phyloP scores from a whole-genome alignment of 2,113 vertebrate genomes.

The Nothobranchius furzeri region DNA sequence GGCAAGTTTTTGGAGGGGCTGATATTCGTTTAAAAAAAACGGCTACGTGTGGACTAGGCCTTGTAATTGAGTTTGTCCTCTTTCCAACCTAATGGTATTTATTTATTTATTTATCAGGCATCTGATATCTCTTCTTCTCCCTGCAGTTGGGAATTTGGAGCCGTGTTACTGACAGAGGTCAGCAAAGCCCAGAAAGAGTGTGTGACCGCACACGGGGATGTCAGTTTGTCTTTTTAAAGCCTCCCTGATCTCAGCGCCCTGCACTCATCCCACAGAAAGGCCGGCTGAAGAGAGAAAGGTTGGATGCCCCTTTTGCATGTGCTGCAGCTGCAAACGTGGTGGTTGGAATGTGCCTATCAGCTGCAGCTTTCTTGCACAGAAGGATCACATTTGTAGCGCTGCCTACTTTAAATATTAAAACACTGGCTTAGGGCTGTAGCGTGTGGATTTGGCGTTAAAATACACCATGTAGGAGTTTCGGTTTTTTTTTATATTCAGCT shows the following conservation, averaged over 20 bases:
- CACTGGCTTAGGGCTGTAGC: conserved; percentile 52
- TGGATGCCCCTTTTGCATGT: conserved; percentile 39
- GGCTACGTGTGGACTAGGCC: too few species aligned
- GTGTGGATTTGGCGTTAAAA: conserved; percentile 56
- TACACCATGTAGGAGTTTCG: conserved; percentile 49
- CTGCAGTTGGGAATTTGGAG: conserved; percentile 48
- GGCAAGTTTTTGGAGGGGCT: too few species aligned
- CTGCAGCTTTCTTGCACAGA: conserved; percentile 40
- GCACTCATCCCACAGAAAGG: conserved; percentile 63
- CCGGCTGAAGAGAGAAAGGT: conserved; percentile 55
- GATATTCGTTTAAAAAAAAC: too few species aligned
- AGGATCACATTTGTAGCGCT: conserved; percentile 48
- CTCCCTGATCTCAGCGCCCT: conserved; percentile 50
- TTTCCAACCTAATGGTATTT: conserved; percentile 58
- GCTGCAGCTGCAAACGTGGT: conserved; percentile 33
- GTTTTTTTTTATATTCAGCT: conserved; percentile 49
- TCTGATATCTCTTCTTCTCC: conserved; percentile 46
- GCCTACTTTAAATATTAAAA: conserved; percentile 61
- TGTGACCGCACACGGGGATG: conserved; percentile 42
- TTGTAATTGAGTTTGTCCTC: conserved; percentile 44
- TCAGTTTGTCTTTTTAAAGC: conserved; percentile 53
- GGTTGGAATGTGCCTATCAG: conserved; percentile 32
- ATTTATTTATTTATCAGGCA: conserved; percentile 41
- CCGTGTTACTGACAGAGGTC: conserved; percentile 50
- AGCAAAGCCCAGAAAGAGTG: conserved; percentile 35